phyloP scores from a whole-genome alignment of 2,888 invertebrate species.

The Thymelicus acteon region DNA sequence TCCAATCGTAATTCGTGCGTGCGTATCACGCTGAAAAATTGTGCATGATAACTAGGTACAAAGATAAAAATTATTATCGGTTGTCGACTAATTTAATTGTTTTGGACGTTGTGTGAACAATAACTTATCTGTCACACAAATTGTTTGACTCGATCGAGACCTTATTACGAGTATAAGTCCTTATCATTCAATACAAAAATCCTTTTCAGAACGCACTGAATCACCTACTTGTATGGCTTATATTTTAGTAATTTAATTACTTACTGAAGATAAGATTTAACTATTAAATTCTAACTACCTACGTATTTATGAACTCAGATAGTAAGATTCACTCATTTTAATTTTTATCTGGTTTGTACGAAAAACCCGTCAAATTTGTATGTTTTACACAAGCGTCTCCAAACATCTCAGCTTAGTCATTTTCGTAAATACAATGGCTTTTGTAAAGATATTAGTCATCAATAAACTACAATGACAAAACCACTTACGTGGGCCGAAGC shows the following conservation, averaged over 20 bases:
- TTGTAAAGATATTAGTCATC: constrained; percentile 28
- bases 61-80: background rate
- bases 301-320: too few species aligned
- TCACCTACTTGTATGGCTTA: too few species aligned
- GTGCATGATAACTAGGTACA: background rate
- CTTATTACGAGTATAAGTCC: too few species aligned
- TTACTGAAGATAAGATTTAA: too few species aligned
- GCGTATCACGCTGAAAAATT: background rate
- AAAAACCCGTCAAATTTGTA: constrained; percentile 1
- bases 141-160: too few species aligned
- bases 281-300: too few species aligned
- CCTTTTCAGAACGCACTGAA: too few species aligned
- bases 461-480: constrained; percentile 38
- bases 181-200: too few species aligned
- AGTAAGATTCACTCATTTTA: background rate
- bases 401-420: constrained; percentile 21
- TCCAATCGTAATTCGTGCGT: background rate
- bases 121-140: too few species aligned
- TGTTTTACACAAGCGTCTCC: background rate
- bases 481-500: constrained; percentile 22
- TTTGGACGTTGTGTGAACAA: background rate
- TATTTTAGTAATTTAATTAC: too few species aligned
- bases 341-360: background rate
- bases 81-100: background rate
- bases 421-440: constrained; percentile 11